Conservation (phyloP, 2,797 vertebrate species). For the Cryptoblepharus egeriae region DNA sequence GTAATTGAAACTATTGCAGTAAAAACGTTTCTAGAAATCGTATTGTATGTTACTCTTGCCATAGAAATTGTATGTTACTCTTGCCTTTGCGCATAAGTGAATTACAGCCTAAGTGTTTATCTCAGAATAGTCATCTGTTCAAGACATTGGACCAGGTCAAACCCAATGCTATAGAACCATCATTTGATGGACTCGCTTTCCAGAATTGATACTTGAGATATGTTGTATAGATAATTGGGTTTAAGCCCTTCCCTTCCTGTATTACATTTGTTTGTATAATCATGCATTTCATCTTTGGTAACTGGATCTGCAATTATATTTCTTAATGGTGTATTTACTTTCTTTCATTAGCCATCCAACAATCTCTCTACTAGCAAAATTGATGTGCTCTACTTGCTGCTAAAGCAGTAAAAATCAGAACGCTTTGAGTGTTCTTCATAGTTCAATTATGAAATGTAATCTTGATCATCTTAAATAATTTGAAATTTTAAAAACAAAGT, state of each 20-base stretch:
- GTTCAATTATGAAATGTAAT: background rate
- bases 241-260: fast-evolving
- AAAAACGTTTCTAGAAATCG: background rate
- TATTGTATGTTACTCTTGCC: background rate
- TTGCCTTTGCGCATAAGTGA: background rate
- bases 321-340: too few species aligned
- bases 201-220: slow-evolving; percentile 1
- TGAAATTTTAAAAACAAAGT: background rate
- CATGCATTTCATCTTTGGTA: background rate
- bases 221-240: background rate
- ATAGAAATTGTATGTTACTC: background rate
- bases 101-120: background rate
- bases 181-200: background rate
- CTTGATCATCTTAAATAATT: background rate
- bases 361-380: background rate
- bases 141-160: slow-evolving; percentile 19
- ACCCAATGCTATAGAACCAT: background rate
- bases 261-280: background rate
- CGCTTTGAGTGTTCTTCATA: background rate
- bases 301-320: background rate
- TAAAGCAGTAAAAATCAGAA: background rate
- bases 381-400: background rate
- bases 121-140: background rate
- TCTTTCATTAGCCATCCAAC: background rate
- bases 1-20: background rate